These are phyloP conservation scores for Oryzias woworae DNA, from an alignment of 2,113 vertebrate species.

Conservation along the genomic window DNA sequence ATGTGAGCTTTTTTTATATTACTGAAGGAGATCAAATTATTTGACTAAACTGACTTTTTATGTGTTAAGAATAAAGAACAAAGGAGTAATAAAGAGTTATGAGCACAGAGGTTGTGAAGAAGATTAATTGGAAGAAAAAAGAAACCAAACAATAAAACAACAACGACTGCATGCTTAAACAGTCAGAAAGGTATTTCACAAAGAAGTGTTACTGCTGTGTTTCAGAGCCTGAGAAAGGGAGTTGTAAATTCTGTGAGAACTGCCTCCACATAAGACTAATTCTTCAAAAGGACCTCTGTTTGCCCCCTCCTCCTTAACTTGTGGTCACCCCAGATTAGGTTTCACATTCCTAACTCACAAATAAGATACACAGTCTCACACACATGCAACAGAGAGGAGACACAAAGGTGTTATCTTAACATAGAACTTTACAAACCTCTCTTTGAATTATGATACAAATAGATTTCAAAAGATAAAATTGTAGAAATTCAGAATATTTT, in stretches of 20 bases:
- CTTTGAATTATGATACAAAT: no score
- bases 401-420: background rate
- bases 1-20: no score
- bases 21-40: no score
- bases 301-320: slow-evolving; percentile 16
- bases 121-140: background rate
- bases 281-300: slow-evolving; percentile 38
- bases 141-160: background rate
- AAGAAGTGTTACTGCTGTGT: slow-evolving; percentile 3
- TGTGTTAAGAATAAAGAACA: no score
- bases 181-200: background rate
- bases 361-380: slow-evolving; percentile 38
- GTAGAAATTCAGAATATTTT: no score
- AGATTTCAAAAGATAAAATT: no score
- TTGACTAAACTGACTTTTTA: no score
- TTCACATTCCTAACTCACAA: slow-evolving; percentile 69
- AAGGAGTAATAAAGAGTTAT: background rate
- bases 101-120: background rate
- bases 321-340: slow-evolving; percentile 54
- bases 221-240: slow-evolving; percentile 3
- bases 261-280: slow-evolving; percentile 33
- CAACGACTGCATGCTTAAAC: background rate
- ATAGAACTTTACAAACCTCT: no score
- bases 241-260: slow-evolving; percentile 36
- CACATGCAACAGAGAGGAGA: slow-evolving; percentile 15